Evolutionary conservation across 2,113 vertebrate genomes (phyloP).

Genomic region (Podarcis cretensis): DNA sequence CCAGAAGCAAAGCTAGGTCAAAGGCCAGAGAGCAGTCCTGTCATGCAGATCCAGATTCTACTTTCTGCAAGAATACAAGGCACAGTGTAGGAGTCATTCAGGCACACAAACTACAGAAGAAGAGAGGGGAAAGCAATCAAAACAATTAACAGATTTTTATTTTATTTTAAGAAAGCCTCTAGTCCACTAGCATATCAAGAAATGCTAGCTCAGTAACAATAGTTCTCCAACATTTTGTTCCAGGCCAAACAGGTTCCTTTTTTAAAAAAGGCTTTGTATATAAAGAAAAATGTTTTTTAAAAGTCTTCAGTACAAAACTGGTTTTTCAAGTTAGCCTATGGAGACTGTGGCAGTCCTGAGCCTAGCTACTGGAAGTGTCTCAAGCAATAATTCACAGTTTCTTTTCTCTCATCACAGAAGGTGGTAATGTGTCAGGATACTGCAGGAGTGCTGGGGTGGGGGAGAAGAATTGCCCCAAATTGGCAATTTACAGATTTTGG

Average conservation of each 20-base stretch:
- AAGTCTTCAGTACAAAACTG: neutral
- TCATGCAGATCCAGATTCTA: constrained; percentile 22
- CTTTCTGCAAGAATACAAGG: constrained; percentile 27
- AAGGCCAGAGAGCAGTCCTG: constrained; percentile 4
- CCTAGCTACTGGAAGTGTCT: neutral
- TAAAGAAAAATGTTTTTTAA: neutral
- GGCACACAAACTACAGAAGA: neutral
- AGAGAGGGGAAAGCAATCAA: neutral
- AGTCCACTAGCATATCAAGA: neutral
- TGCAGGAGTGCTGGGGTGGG: neutral
- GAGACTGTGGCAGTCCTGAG: neutral
- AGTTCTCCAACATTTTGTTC: neutral
- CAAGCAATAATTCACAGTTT: neutral
- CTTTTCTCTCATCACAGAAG: neutral
- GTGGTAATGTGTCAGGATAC: neutral
- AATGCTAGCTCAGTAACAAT: neutral
- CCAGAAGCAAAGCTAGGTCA: constrained; percentile 36
- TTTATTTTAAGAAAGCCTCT: neutral
- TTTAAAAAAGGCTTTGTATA: neutral
- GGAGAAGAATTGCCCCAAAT: neutral
- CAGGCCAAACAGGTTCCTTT: neutral
- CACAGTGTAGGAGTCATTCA: neutral
- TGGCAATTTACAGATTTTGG: neutral
- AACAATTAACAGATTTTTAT: constrained; percentile 7
- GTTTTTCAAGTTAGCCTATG: constrained; percentile 3